phyloP scores from a whole-genome alignment of 2,888 invertebrate genomes.

The Caenorhabditis becei region DNA sequence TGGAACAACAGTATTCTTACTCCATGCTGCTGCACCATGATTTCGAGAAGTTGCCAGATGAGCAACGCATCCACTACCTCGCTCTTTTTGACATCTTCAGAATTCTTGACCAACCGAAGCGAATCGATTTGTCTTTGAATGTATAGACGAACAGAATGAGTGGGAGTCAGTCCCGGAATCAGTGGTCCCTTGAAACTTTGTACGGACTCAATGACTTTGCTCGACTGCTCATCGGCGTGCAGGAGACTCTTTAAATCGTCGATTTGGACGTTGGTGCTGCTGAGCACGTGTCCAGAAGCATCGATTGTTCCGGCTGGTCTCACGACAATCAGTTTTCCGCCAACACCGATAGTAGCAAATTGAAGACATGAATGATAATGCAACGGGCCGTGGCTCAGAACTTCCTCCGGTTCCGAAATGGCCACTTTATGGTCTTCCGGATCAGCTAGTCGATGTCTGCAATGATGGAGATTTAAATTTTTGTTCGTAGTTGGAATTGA shows the following conservation, averaged over 20 bases:
- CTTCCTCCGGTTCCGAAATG: conserved; percentile 48
- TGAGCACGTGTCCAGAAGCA: conserved; percentile 35
- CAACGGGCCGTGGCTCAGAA: conserved; percentile 55
- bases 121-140: conserved; percentile 76
- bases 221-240: conserved; percentile 57
- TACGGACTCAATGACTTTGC: conserved; percentile 62
- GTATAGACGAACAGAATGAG: conserved; percentile 73
- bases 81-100: conserved; percentile 52
- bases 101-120: conserved; percentile 59
- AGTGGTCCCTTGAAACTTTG: conserved; percentile 69
- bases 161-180: conserved; percentile 64
- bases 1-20: conserved; percentile 56
- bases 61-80: conserved; percentile 76
- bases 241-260: conserved; percentile 60
- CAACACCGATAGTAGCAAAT: conserved; percentile 63
- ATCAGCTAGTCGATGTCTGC: conserved; percentile 29
- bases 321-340: conserved; percentile 61
- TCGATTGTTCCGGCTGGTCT: conserved; percentile 44
- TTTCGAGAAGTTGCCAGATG: conserved; percentile 79
- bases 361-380: conserved; percentile 65
- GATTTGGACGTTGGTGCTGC: conserved; percentile 51
- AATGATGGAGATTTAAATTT: conserved; percentile 9
- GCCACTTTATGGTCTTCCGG: conserved; percentile 30
- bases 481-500: not conserved
- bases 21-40: conserved; percentile 80